A percentile compares a stretch with the other conserved stretches of the same genome.
phyloP scores from a whole-genome alignment of 2,888 invertebrate species.

The Drosophila aldrichi region DNA sequence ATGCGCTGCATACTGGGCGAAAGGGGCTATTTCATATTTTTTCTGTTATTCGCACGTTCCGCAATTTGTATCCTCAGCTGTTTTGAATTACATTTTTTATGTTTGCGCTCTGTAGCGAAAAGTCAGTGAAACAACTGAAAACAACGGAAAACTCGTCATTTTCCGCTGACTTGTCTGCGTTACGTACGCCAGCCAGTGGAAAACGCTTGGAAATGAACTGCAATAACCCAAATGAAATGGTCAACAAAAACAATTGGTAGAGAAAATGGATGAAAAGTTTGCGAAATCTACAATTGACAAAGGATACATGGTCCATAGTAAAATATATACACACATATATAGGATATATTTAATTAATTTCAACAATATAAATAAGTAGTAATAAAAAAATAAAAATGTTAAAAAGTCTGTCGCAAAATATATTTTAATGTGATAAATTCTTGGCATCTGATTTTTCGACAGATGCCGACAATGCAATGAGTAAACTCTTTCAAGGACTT shows the following conservation, averaged over 20 bases:
- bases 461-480: not conserved
- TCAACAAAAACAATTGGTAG: not conserved
- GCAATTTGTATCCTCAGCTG: conserved; percentile 52
- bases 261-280: too few species aligned
- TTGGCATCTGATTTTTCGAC: not conserved
- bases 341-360: too few species aligned
- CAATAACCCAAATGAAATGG: conserved; percentile 11
- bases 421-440: too few species aligned
- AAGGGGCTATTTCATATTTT: conserved; percentile 38
- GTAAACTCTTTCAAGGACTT: not conserved
- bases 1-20: conserved; percentile 13
- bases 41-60: conserved; percentile 40
- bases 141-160: conserved; percentile 1
- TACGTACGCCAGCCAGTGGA: conserved; percentile 1
- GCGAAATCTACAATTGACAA: not conserved
- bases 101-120: conserved; percentile 41
- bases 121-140: conserved; percentile 25
- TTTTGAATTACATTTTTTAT: conserved; percentile 59
- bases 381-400: too few species aligned
- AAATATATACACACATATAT: not conserved
- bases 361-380: too few species aligned
- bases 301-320: too few species aligned
- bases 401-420: too few species aligned
- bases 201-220: conserved; percentile 15
- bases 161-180: not conserved